Evolutionary conservation across 2,888 invertebrate species (phyloP).

Genomic region (Horisme vitalbata): DNA sequence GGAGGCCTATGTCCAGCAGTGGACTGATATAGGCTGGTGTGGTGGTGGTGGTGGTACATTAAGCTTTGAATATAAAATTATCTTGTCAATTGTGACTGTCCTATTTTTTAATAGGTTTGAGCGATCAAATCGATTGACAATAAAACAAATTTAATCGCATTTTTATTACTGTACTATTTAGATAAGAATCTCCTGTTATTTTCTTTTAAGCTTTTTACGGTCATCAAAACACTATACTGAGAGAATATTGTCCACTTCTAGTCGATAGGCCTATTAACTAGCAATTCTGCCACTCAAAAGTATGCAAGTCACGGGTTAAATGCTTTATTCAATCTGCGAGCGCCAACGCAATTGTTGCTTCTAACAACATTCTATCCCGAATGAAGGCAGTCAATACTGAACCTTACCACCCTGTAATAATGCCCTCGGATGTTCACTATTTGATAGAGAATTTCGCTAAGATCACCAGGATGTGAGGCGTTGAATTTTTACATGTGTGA

Average conservation of each 20-base stretch:
- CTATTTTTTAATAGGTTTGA: too few species aligned
- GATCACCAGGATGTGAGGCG: conserved; percentile 36
- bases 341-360: conserved; percentile 70
- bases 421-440: conserved; percentile 27
- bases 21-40: too few species aligned
- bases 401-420: conserved; percentile 44
- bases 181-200: background rate
- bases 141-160: too few species aligned
- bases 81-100: too few species aligned
- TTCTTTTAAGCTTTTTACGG: too few species aligned
- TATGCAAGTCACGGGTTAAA: conserved; percentile 62
- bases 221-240: too few species aligned
- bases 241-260: conserved; percentile 1
- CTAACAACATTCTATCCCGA: conserved; percentile 35
- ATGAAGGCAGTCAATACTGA: conserved; percentile 35
- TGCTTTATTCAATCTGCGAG: conserved; percentile 72
- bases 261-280: conserved; percentile 11
- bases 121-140: too few species aligned
- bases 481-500: conserved; percentile 30
- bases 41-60: too few species aligned
- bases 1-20: too few species aligned
- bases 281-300: conserved; percentile 12
- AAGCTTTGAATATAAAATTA: too few species aligned
- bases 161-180: background rate
- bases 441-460: conserved; percentile 32